Base-by-base conservation (phyloP, 2,888 invertebrate genomes). In the Tyria jacobaeae region DNA sequence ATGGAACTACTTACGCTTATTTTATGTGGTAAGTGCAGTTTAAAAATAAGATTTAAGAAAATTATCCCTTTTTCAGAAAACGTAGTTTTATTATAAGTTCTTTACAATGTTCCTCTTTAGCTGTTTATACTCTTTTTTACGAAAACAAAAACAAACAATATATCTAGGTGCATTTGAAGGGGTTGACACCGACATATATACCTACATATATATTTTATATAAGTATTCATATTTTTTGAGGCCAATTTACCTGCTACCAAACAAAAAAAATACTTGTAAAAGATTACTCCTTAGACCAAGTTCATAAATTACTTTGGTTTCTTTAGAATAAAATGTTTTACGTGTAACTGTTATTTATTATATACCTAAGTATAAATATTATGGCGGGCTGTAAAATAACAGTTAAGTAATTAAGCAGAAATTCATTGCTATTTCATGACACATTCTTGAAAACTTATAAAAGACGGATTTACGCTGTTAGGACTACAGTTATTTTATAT, bases 1-100 rank as follows among this genome's bases (percentile, higher is more conserved):
- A 91, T 92, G 90, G 85, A 84, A 76, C 73, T 84, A 71, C 76
- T 90, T 78, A 83, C 84, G 81, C 79, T 92, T 61, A 69, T 91
- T 73, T 78, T 91, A 71, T 90, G 87, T 76, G 91, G 92, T 93
- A 82, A 91, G 92, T 89, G 49, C 31, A 49, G 27, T 44, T 54
- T 50, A 34, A 14, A 48, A 34, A 34, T 34, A 35, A 21, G 1
- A 27, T 34, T 34, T 34, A 3, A 37, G 15, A 24, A 35, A 21
- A 31, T 12, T 24, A 7, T n/a, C 3, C 4, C 12, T 12, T 35
- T 41, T 9, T 31, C 27, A 31, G 2, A 41, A 41, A 41, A 41
- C 7, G 9, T 2, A 9, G 0, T 21, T 21, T 12, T 3, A 21
- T 21, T 21, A 21, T 17, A 7, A 41, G n/a, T 9, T 3, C 3